phyloP scores from a whole-genome alignment of 2,888 invertebrate genomes.

The Dioctria linearis region DNA sequence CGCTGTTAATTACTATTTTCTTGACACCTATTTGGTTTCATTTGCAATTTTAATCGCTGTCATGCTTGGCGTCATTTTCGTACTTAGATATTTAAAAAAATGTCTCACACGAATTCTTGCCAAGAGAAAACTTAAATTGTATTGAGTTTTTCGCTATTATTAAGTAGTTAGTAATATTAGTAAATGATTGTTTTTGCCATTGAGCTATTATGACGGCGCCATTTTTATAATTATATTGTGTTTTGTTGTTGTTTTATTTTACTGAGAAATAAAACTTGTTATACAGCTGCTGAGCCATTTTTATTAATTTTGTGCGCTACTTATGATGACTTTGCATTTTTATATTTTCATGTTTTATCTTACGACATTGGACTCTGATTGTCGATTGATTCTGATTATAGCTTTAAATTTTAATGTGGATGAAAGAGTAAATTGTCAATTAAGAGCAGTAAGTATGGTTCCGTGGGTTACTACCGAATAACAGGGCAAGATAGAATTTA shows the following conservation, averaged over 20 bases:
- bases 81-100: conserved; percentile 17
- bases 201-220: neutral
- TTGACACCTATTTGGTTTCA: conserved; percentile 47
- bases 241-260: neutral
- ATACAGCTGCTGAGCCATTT: neutral
- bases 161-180: neutral
- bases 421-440: too few relatives aligned
- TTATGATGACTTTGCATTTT: too few relatives aligned
- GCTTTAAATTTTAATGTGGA: too few relatives aligned
- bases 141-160: conserved; percentile 3
- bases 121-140: conserved; percentile 42
- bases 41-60: conserved; percentile 31
- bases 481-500: too few relatives aligned
- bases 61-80: conserved; percentile 12
- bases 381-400: too few relatives aligned
- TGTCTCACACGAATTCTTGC: neutral
- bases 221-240: neutral
- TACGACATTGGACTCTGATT: conserved; percentile 3
- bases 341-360: too few relatives aligned
- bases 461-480: too few relatives aligned
- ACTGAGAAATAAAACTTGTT: neutral
- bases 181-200: too few relatives aligned
- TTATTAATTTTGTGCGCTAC: too few relatives aligned
- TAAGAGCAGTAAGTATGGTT: too few relatives aligned
- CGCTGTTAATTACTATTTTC: conserved; percentile 48